phyloP scores from a whole-genome alignment of 2,888 invertebrate species.

The Ctenicera cuprea region DNA sequence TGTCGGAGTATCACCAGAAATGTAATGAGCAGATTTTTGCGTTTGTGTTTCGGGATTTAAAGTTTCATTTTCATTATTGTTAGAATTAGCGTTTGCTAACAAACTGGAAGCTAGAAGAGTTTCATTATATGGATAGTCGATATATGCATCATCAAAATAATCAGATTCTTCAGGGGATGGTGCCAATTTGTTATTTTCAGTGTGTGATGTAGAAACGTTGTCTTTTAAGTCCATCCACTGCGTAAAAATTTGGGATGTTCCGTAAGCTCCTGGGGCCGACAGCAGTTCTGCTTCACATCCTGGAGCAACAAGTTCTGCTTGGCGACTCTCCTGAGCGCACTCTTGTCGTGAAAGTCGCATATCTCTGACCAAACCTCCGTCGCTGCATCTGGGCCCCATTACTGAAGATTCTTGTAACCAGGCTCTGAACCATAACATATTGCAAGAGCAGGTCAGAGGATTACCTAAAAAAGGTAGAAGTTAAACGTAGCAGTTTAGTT shows the following conservation, averaged over 20 bases:
- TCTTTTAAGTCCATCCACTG: constrained; percentile 75
- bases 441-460: constrained; percentile 88
- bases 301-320: constrained; percentile 77
- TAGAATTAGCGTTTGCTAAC: constrained; percentile 61
- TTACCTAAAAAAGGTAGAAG: constrained; percentile 82
- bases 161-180: constrained; percentile 86
- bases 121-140: constrained; percentile 84
- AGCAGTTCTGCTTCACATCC: constrained; percentile 83
- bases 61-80: constrained; percentile 54
- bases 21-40: constrained; percentile 71
- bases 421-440: constrained; percentile 87
- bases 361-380: constrained; percentile 85
- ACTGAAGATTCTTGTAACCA: constrained; percentile 87
- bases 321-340: constrained; percentile 74
- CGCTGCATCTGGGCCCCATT: constrained; percentile 86
- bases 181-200: constrained; percentile 73
- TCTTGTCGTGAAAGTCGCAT: constrained; percentile 82
- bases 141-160: constrained; percentile 89
- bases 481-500: not conserved
- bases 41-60: constrained; percentile 39
- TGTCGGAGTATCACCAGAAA: constrained; percentile 78
- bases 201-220: constrained; percentile 70
- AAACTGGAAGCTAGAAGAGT: constrained; percentile 67
- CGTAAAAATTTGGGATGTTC: constrained; percentile 77
- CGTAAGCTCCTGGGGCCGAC: constrained; percentile 70